phyloP scores from a whole-genome alignment of 2,888 invertebrate species.

The Agrypnus murinus region DNA sequence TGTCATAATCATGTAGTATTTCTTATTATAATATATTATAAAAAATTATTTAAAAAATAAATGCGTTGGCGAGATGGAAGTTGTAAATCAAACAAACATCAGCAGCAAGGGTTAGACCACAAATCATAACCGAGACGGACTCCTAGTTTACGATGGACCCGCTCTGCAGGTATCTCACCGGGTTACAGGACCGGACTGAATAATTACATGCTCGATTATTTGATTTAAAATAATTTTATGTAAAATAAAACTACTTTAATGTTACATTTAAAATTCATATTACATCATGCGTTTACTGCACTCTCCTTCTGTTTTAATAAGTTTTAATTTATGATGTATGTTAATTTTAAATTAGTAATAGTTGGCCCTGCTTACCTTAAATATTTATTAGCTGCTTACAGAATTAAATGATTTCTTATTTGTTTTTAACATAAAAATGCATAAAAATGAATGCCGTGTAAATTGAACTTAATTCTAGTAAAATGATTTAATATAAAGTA shows the following conservation, averaged over 20 bases:
- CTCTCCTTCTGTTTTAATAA: no score
- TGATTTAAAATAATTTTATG: slow-evolving; percentile 5
- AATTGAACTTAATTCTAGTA: no score
- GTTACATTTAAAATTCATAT: neutral
- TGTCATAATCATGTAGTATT: slow-evolving; percentile 40
- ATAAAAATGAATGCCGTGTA: no score
- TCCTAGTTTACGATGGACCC: slow-evolving; percentile 59
- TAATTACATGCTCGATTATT: slow-evolving; percentile 31
- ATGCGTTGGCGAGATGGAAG: slow-evolving; percentile 56
- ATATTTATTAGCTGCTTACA: no score
- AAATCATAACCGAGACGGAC: slow-evolving; percentile 60
- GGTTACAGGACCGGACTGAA: slow-evolving; percentile 52
- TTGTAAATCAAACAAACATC: slow-evolving; percentile 62
- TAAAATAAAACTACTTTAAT: slow-evolving; percentile 14
- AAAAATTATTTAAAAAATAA: slow-evolving; percentile 44
- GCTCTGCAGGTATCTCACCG: slow-evolving; percentile 56
- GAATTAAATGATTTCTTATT: no score
- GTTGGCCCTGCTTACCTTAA: no score
- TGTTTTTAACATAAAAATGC: no score
- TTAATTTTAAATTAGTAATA: no score
- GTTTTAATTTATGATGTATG: no score
- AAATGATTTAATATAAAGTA: no score
- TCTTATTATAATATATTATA: neutral
- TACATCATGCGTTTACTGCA: no score
- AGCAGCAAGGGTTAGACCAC: slow-evolving; percentile 61